Evolutionary conservation across 2,888 invertebrate species (phyloP).

Genomic region (Drosophila recens): DNA sequence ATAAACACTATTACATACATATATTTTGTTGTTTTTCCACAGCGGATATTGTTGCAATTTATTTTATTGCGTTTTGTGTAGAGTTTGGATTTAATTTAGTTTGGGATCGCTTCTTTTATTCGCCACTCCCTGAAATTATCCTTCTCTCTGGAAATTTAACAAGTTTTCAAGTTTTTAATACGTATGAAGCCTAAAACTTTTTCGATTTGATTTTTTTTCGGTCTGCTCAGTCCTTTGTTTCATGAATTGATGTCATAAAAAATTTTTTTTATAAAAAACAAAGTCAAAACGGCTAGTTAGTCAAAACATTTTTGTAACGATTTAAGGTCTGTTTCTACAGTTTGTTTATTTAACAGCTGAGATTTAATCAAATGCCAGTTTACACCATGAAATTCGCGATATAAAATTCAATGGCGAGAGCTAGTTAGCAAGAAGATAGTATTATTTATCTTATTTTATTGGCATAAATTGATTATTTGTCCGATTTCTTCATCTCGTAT

Average conservation of each 20-base stretch:
- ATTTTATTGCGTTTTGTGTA: conserved; percentile 79
- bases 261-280: conserved; percentile 9
- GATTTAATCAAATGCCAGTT: not conserved
- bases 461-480: not conserved
- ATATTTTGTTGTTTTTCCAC: conserved; percentile 17
- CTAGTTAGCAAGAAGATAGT: no score
- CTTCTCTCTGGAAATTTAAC: conserved; percentile 58
- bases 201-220: conserved; percentile 66
- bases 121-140: conserved; percentile 42
- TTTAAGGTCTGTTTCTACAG: conserved; percentile 10
- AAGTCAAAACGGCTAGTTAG: conserved; percentile 4
- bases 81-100: conserved; percentile 75
- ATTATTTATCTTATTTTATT: not conserved
- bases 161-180: conserved; percentile 77
- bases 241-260: conserved; percentile 42
- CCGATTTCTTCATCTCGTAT: not conserved
- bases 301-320: conserved; percentile 11
- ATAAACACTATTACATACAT: conserved; percentile 18
- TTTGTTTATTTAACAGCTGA: conserved; percentile 3
- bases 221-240: not conserved
- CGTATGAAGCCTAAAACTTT: conserved; percentile 68
- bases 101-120: conserved; percentile 46
- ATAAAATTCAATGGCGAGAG: not conserved
- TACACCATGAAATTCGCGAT: not conserved
- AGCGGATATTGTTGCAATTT: conserved; percentile 79